Base-by-base conservation (phyloP, 2,888 invertebrate genomes). In the Drosophila nigricruria region DNA sequence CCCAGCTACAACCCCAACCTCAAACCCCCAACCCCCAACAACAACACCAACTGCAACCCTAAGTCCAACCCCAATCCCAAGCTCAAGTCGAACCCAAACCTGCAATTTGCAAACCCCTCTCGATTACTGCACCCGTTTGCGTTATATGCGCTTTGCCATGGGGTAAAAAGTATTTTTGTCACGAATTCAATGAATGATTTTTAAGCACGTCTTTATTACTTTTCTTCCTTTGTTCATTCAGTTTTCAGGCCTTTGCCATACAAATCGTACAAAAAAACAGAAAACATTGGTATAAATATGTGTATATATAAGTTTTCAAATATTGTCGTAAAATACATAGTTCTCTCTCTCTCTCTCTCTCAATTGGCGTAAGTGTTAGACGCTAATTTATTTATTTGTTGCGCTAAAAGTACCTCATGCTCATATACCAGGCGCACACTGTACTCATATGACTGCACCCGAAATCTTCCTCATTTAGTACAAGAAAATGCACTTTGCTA, bases 171-270 rank as follows among this genome's bases (percentile, higher is more conserved):
- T 79, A 87, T 83, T 88, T 90, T 70, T 87, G 84, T 87, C 89
- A 83, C 90, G 83, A 89, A 83, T 89, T 88, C 89, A 87, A 88
- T 88, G 79, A 88, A 86, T 72, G 89, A 90, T 81, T 87, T 88
- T 86, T 83, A 89, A 90, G 90, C 78, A 80, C 74, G 60, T 76
- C 78, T 90, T 90, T 89, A 90, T 90, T 88, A 82, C 85, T 85
- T 88, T 89, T 85, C 50, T 73, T 60, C 62, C 70, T 75, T 75
- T 75, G 75, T 68, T 61, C 67, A 76, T n/a, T 25, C 52, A 58
- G 56, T 25, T 56, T 62, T 59, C 52, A 66, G 78, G 71, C 78
- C 70, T 53, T 30, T 18, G 34, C 40, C 53, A 38, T 43, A 38
- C 9, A 47, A 27, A 27, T 34, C n/a, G 32, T 9, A 12, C 4